Evolutionary conservation across 1,140 invertebrate genomes (phyloP).

Genomic region (Drosophila mayri): DNA sequence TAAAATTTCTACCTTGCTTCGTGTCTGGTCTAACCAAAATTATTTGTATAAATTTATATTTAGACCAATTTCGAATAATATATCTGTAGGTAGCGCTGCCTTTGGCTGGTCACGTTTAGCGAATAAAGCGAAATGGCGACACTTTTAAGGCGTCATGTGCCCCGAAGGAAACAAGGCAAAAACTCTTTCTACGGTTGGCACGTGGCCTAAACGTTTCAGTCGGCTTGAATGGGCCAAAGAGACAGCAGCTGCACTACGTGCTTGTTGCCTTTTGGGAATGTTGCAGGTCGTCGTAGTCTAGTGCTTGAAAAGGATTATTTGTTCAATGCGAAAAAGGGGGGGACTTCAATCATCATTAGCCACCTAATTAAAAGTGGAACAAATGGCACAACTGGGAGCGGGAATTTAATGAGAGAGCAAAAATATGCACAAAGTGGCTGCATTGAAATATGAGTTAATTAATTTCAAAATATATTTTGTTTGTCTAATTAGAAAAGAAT

Average conservation of each 20-base stretch:
- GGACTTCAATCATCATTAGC: conserved; percentile 41
- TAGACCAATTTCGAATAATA: conserved; percentile 22
- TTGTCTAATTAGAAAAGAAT: conserved; percentile 1
- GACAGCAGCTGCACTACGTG: conserved; percentile 34
- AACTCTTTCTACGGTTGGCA: conserved; percentile 44
- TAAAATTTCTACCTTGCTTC: conserved; percentile 22
- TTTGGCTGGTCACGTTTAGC: conserved; percentile 52
- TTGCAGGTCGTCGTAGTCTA: neutral
- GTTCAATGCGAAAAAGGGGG: conserved; percentile 11
- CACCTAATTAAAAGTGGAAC: conserved; percentile 37
- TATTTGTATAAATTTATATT: conserved; percentile 27
- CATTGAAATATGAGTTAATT: conserved; percentile 13
- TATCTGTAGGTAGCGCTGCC: conserved; percentile 26
- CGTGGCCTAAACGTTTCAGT: conserved; percentile 31
- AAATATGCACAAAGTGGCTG: neutral
- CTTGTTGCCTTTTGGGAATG: conserved; percentile 10
- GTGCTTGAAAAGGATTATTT: conserved; percentile 33
- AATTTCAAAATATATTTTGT: neutral
- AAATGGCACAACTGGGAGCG: conserved; percentile 23
- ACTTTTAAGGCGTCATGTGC: conserved; percentile 63
- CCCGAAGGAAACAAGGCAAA: conserved; percentile 1
- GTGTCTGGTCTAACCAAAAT: conserved; percentile 22
- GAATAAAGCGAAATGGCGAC: conserved; percentile 66
- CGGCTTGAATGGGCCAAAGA: conserved; percentile 21
- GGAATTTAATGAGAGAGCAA: conserved; percentile 13